Evolutionary conservation across 2,888 invertebrate species (phyloP).

Genomic region (Temnothorax ravouxi): DNA sequence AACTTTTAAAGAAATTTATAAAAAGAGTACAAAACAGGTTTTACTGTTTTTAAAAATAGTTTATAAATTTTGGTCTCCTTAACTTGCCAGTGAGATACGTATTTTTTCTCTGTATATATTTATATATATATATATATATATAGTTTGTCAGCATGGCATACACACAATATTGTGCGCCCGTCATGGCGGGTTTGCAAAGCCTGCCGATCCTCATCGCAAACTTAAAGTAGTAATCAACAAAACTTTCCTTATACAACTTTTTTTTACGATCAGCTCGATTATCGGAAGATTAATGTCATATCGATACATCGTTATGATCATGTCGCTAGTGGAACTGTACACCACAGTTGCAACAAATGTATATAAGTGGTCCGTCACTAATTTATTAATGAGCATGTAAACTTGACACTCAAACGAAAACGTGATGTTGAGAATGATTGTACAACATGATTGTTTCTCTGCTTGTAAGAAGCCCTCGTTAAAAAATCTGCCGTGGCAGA

Average conservation of each 20-base stretch:
- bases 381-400: constrained; percentile 26
- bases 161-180: constrained; percentile 30
- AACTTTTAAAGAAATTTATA: constrained; percentile 31
- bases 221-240: constrained; percentile 28
- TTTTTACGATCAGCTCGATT: not conserved
- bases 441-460: constrained; percentile 7
- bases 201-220: constrained; percentile 31
- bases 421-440: constrained; percentile 21
- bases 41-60: not conserved
- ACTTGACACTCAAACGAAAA: not conserved
- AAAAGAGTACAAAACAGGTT: not conserved
- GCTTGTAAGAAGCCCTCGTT: not conserved
- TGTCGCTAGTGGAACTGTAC: constrained; percentile 1
- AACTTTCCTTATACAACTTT: constrained; percentile 5
- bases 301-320: not conserved
- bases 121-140: constrained; percentile 23
- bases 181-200: constrained; percentile 25
- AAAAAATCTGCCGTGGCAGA: not conserved
- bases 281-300: not conserved
- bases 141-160: constrained; percentile 21
- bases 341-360: not conserved
- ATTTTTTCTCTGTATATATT: constrained; percentile 39
- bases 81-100: constrained; percentile 57
- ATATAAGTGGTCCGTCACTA: constrained; percentile 33
- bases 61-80: constrained; percentile 43